Conservation (phyloP, 2,113 vertebrate species). For the Hippoglossus stenolepis region DNA sequence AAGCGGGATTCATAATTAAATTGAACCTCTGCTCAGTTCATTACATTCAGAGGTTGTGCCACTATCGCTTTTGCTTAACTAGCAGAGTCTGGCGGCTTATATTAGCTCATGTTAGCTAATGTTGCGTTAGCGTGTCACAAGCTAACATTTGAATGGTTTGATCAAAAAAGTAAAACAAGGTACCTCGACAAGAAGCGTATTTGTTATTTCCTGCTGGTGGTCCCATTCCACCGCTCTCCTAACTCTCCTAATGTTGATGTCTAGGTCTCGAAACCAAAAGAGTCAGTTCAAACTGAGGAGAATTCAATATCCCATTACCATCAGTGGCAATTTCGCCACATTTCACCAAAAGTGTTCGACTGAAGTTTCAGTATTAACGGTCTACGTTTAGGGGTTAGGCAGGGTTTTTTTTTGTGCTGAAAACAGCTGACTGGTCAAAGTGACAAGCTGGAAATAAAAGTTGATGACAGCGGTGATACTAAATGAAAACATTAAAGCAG, state of each 20-base stretch:
- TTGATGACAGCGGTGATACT: conserved; percentile 8
- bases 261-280: neutral
- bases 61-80: neutral
- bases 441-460: conserved; percentile 2
- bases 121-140: neutral
- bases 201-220: conserved; percentile 5
- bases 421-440: conserved; percentile 1
- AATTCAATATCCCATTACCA: conserved; percentile 18
- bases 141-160: neutral
- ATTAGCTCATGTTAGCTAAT: neutral
- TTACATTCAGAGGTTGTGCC: neutral
- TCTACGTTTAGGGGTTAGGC: neutral
- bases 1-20: conserved; percentile 11
- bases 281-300: conserved; percentile 8
- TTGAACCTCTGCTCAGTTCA: too few relatives aligned
- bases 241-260: conserved; percentile 16
- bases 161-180: neutral
- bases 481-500: conserved; percentile 1
- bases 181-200: neutral
- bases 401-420: neutral
- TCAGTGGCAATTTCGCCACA: conserved; percentile 1
- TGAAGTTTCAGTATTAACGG: neutral
- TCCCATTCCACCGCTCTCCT: neutral
- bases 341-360: neutral
- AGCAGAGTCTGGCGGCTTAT: too few relatives aligned